Evolutionary conservation across 2,888 invertebrate genomes (phyloP).

Genomic region (Stegophylla sp.): DNA sequence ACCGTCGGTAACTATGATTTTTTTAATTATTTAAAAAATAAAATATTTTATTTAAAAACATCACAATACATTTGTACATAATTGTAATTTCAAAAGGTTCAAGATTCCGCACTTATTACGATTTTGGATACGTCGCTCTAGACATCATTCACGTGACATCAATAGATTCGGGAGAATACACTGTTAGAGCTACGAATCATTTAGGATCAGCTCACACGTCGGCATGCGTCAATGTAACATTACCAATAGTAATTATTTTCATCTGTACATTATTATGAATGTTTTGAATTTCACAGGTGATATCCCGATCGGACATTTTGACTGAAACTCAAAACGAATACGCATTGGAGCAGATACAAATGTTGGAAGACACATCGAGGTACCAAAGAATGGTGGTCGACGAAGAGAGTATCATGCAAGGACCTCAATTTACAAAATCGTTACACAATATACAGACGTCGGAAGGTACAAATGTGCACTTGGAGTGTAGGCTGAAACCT

Average conservation of each 20-base stretch:
- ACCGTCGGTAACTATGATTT: slow-evolving; percentile 73
- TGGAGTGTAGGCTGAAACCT: slow-evolving; percentile 89
- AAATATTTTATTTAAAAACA: no score
- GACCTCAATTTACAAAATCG: slow-evolving; percentile 85
- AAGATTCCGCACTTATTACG: slow-evolving; percentile 92
- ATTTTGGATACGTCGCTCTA: slow-evolving; percentile 95
- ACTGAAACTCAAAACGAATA: slow-evolving; percentile 92
- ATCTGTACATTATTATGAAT: background rate
- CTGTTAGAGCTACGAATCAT: slow-evolving; percentile 89
- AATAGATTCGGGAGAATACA: slow-evolving; percentile 95
- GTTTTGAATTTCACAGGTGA: slow-evolving; percentile 66
- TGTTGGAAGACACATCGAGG: slow-evolving; percentile 81
- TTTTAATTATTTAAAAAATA: no score
- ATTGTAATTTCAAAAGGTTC: slow-evolving; percentile 67
- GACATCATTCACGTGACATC: slow-evolving; percentile 93
- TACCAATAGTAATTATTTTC: background rate
- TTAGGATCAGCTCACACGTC: slow-evolving; percentile 91
- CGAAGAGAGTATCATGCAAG: slow-evolving; percentile 82
- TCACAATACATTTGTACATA: background rate
- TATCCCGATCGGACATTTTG: slow-evolving; percentile 80
- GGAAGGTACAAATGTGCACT: slow-evolving; percentile 88
- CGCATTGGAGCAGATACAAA: slow-evolving; percentile 88
- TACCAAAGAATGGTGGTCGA: slow-evolving; percentile 77
- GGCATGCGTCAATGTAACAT: slow-evolving; percentile 77
- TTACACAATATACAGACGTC: slow-evolving; percentile 88